Base-by-base conservation (phyloP, 53 echinoderm and acorn worm species). In the Glandiceps talaboti region DNA sequence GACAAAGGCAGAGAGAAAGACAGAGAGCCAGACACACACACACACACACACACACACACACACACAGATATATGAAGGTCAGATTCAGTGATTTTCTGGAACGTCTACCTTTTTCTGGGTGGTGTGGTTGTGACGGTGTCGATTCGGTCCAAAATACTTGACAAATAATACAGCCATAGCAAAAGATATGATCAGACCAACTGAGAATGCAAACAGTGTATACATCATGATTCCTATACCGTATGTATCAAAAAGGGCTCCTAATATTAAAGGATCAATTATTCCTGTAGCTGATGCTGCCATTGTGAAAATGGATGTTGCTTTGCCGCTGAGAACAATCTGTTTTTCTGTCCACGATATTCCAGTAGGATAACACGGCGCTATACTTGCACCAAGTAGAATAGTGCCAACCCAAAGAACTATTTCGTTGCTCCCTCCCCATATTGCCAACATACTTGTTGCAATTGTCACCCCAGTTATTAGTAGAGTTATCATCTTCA, bases 341-440 rank as follows among this genome's bases (percentile, higher is more conserved):
- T 90, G 89, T 14, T 87, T 78, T 77, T 99, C 90, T 27, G 93
- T 81, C 99, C 99, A 99, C 0, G 93, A 91, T 81, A 99, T 91
- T 10, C 99, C 93, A 1, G 88, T 79, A 1, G 99, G 99, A 74
- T 93, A 45, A 20, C 89, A 27, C 1, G 99, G 93, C 0, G 99
- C 99, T 89, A 99, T 99, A 1, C 89, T 89, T 1, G 90, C 33
- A 0, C 99, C 99, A 1, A 99, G 32, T 0, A 83, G 31, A 14
- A 79, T 86, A 0, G 91, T 94, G 0, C 91, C 91, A 28, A 88
- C 20, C 99, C 99, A 99, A 0, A 99, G 81, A 14, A 82, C 85
- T 0, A 30, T 31, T 28, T 32, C 78, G 45, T 33, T 74, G 29
- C 72, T 76, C 14, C 89, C 81, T 0, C 82, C 88, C n/a, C 80